Conservation (phyloP, 2,888 invertebrate genomes). For the Brachyopa scutellaris region DNA sequence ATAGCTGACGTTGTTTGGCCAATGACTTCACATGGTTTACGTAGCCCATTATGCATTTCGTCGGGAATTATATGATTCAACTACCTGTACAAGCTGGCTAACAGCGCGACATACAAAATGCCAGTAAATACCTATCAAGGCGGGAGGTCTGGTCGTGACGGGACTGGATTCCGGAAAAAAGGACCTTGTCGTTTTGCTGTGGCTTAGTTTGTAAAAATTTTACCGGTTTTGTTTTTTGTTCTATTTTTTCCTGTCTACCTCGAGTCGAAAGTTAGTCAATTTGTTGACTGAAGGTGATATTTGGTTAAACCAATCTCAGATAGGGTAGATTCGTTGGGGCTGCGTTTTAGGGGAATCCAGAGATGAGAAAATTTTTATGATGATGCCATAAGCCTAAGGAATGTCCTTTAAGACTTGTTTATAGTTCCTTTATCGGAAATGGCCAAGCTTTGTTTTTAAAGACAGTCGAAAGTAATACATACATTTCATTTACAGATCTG, state of each 20-base stretch:
- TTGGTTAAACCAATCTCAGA: background rate
- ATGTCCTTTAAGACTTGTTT: too few species aligned
- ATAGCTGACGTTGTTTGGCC: constrained; percentile 16
- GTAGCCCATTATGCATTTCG: background rate
- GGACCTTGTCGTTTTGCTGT: constrained; percentile 60
- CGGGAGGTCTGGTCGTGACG: constrained; percentile 47
- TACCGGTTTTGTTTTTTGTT: constrained; percentile 22
- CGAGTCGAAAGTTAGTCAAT: background rate
- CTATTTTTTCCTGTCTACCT: constrained; percentile 48
- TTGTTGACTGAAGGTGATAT: constrained; percentile 9
- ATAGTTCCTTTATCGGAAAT: too few species aligned
- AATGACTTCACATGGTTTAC: constrained; percentile 21
- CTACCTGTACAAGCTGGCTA: background rate
- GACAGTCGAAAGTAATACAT: too few species aligned
- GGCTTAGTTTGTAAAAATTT: constrained; percentile 10
- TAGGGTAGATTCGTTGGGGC: constrained; percentile 39
- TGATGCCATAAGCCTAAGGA: too few species aligned
- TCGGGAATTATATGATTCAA: constrained; percentile 18
- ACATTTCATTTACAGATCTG: too few species aligned
- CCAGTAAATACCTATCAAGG: constrained; percentile 7
- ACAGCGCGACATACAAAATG: constrained; percentile 2
- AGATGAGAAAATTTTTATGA: too few species aligned
- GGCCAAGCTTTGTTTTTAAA: too few species aligned
- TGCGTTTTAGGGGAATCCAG: too few species aligned
- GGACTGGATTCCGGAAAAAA: constrained; percentile 7